These are phyloP conservation scores for Siniperca knerii DNA, from an alignment of 2,113 vertebrate genomes.

Conservation along the genomic window DNA sequence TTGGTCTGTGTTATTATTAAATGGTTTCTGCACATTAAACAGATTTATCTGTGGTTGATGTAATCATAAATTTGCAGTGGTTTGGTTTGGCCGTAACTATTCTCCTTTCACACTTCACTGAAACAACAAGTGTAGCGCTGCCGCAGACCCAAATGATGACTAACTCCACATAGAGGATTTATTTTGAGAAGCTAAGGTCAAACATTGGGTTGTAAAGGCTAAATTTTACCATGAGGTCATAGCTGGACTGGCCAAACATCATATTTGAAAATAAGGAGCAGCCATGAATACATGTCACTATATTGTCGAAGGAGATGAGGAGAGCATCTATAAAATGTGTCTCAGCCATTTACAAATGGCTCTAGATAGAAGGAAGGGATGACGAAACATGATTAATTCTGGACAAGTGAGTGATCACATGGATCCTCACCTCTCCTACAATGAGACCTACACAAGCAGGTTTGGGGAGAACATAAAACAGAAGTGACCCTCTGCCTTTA, in stretches of 20 bases:
- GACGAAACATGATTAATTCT: conserved; percentile 51
- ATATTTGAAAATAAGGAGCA: conserved; percentile 9
- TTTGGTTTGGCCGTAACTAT: conserved; percentile 14
- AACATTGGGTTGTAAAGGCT: conserved; percentile 38
- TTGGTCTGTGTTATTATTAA: conserved; percentile 17
- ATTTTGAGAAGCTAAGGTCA: conserved; percentile 72
- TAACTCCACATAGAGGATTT: conserved; percentile 61
- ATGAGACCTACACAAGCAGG: conserved; percentile 55
- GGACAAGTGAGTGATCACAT: conserved; percentile 49
- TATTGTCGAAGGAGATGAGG: conserved; percentile 18
- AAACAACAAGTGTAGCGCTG: conserved; percentile 52
- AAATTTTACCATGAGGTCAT: conserved; percentile 63
- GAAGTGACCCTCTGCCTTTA: conserved; percentile 67
- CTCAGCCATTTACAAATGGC: conserved; percentile 29
- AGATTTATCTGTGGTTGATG: conserved; percentile 46
- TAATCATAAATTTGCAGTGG: conserved; percentile 54
- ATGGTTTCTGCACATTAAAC: conserved; percentile 47
- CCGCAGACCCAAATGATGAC: conserved; percentile 63
- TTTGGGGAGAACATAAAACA: conserved; percentile 70
- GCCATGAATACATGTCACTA: conserved; percentile 21
- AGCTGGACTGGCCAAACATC: conserved; percentile 29
- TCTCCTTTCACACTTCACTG: conserved; percentile 45
- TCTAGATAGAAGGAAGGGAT: conserved; percentile 11
- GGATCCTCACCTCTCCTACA: conserved; percentile 53
- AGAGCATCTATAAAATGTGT: conserved; percentile 37